Base-by-base conservation (phyloP, 1,140 invertebrate genomes). In the Pseudoatta argentina region DNA sequence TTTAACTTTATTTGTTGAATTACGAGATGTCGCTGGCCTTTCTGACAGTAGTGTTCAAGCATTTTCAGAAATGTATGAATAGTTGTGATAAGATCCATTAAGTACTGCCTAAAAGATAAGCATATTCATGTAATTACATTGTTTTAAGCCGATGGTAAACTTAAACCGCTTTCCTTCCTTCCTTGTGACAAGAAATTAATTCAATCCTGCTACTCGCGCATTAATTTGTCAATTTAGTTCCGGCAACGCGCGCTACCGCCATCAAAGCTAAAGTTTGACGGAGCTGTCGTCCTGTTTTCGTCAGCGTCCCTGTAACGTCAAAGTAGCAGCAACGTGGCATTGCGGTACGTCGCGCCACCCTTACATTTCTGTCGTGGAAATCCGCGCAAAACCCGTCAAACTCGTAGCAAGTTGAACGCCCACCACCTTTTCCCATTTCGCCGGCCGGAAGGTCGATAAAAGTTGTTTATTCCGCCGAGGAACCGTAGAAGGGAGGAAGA, bases 51-150 rank as follows among this genome's bases (percentile, higher is more conserved):
- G 72, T 97, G 95, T 94, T 99, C 98, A 85, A 99, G 94, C 96
- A 99, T 97, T 96, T 98, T 99, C 66, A 99, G 93, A 94, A 99
- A 99, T 85, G 99, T 95, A 95, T 99, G 98, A 39, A 97, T 97
- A 0, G 98, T 98, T 93, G 99, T 97, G 16, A 99, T 95, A 16
- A 99, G 95, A 95, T 99, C 98, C 77, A 97, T 96, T 66, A 99
- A 95, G 94, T 98, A 99, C 1, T 96, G 94, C 91, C 98, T 98
- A 86, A 51, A 87, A 86, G 69, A 24, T 7, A 12, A n/a, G 14
- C 39, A 18, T 77, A 51, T 78, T 21, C 24, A 63, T 21, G 18
- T 79, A 53, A 34, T n/a, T 30, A 77, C 21, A 24, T 53, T 66
- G 30, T 78, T 78, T 78, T 53, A 67, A 34, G 44, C 18, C 27